Base-by-base conservation (phyloP, 2,888 invertebrate genomes). In the Frankliniella fusca region DNA sequence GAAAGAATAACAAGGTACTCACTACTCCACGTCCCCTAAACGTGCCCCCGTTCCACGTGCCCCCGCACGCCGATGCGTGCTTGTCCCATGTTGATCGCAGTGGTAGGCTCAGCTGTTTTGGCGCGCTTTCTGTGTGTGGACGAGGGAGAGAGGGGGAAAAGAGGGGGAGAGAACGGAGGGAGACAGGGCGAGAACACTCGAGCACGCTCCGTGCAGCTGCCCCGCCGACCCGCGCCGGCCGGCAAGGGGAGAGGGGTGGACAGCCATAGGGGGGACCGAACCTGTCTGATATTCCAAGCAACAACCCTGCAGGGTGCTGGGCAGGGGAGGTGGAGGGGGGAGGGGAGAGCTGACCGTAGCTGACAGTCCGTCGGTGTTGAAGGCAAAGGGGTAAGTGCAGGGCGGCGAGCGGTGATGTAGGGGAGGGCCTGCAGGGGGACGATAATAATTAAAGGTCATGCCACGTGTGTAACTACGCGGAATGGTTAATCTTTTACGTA, bases 201-300 rank as follows among this genome's bases (percentile, higher is more conserved):
- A 20, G 70, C 70, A 23, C 70, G 70, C 70, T 70, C n/a, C n/a
- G 70, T 70, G 70, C 70, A 70, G 70, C 70, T 70, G 70, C 70
- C 70, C 70, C n/a, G 9, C 70, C n/a, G 70, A 23, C 54, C 70
- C 70, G 70, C 70, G 70, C 70, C 70, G 70, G 23, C 70, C 23
- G 15, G 3, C 54, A 54, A 9, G 15, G 54, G 54, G 54, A 54
- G 54, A 18, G 54, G 54, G 54, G 54, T 54, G 54, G 15, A 12
- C 54, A 18, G 54, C 54, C 18, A 18, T 12, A 54, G 15, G 54
- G 18, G 12, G 54, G 54, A 54, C 18, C 23, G 70, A 70, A 70
- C 54, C 54, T 54, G 54, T 54, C 54, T 54, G 54, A 54, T 54
- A 54, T 18, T 12, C 12, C 12, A 18, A 12, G 20, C 18, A 20